Base-by-base conservation (phyloP, 2,888 invertebrate genomes). In the Carpatolechia fugitivella region DNA sequence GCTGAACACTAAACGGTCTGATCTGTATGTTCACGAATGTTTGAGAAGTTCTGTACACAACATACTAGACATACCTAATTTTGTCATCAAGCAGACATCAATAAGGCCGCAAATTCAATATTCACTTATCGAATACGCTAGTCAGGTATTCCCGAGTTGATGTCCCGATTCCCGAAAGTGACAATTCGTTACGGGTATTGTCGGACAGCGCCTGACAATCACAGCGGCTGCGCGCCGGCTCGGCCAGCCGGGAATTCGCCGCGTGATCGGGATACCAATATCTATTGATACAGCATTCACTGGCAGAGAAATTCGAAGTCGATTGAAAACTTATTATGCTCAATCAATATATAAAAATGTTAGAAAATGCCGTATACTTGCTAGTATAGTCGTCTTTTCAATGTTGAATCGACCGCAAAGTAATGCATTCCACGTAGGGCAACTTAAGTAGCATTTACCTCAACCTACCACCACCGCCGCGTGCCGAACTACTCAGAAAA, bases 251-350 rank as follows among this genome's bases (percentile, higher is more conserved):
- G 78, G 79, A 76, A 79, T 77, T 74, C 69, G 70, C 64, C 64
- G 67, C 76, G 78, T 80, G 77, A 76, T 76, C 76, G 66, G 77
- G 72, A 76, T 77, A 69, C 64, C 61, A 61, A 36, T 20, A 44
- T 20, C 44, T 44, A 18, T 20, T 24, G n/a, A 44, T 29, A 8
- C 29, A 29, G 24, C 13, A 44, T 1, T 1, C 8, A n/a, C 5
- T 13, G 13, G 7, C 2, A 11, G 13, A 24, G 10, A 18, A 10
- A n/a, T 20, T n/a, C 29, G 7, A 29, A n/a, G n/a, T n/a, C 11
- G 11, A 44, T 44, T 44, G 44, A 44, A 24, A 10, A 1, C 24
- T 24, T 29, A 44, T 44, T 44, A 13, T 20, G 24, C 6, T 4
- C 6, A 24, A 3, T 24, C 24, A 24, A 24, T 24, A 6, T 24